phyloP scores from a whole-genome alignment of 2,888 invertebrate genomes.

The Cartodere bifasciata region DNA sequence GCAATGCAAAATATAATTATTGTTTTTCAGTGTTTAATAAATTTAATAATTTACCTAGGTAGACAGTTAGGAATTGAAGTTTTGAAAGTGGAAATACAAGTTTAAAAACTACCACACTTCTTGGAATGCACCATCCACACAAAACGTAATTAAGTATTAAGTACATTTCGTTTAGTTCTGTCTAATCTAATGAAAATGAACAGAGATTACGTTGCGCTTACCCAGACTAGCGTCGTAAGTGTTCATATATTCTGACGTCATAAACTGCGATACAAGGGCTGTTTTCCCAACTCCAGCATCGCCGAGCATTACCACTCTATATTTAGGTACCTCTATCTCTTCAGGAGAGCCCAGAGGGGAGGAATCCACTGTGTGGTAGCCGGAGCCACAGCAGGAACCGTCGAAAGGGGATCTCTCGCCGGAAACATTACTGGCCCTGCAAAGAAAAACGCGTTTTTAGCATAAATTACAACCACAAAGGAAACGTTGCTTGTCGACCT shows the following conservation, averaged over 20 bases:
- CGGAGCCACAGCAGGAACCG: conserved; percentile 73
- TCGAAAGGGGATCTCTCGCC: conserved; percentile 74
- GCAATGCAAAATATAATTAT: too few relatives aligned
- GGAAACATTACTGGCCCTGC: conserved; percentile 55
- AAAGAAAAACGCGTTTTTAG: conserved; percentile 9
- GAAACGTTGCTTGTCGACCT: too few relatives aligned
- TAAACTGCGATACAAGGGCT: conserved; percentile 81
- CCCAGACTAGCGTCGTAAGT: conserved; percentile 86
- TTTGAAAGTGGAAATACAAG: too few relatives aligned
- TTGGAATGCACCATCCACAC: too few relatives aligned
- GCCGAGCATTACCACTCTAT: conserved; percentile 72
- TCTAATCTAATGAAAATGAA: too few relatives aligned
- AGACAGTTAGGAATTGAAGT: too few relatives aligned
- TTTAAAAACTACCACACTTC: too few relatives aligned
- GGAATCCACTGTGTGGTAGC: conserved; percentile 66
- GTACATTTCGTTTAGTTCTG: too few relatives aligned
- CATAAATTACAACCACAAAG: too few relatives aligned
- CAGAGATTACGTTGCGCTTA: conserved; percentile 44
- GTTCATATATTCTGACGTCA: conserved; percentile 93
- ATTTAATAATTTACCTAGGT: too few relatives aligned
- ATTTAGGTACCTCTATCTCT: conserved; percentile 56
- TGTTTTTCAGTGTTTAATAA: too few relatives aligned
- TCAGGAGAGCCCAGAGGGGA: conserved; percentile 63
- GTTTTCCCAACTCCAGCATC: conserved; percentile 85
- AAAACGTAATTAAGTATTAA: too few relatives aligned